These are phyloP conservation scores for Megalops cyprinoides DNA, from an alignment of 2,797 vertebrate species.

Conservation along the genomic window DNA sequence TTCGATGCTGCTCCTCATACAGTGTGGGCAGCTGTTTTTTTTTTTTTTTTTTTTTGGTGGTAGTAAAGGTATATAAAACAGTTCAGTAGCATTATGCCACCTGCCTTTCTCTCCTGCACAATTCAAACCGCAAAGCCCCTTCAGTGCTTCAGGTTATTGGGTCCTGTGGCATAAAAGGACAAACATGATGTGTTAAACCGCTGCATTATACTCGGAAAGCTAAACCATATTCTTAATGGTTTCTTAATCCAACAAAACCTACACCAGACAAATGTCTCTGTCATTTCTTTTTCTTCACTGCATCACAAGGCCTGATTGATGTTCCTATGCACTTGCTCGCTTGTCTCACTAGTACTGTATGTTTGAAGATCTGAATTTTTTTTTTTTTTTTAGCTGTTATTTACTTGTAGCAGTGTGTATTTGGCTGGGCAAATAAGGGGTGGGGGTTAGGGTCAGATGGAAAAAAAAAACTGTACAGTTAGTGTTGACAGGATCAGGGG, in stretches of 20 bases:
- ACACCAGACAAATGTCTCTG: constrained; percentile 68
- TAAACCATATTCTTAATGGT: constrained; percentile 74
- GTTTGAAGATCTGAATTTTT: constrained; percentile 64
- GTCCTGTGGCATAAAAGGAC: constrained; percentile 73
- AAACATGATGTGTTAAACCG: constrained; percentile 75
- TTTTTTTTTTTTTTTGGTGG: constrained; percentile 58
- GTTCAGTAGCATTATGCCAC: constrained; percentile 76
- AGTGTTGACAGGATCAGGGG: constrained; percentile 55
- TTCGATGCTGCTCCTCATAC: constrained; percentile 80
- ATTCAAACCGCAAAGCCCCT: constrained; percentile 65
- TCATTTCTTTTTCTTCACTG: constrained; percentile 65
- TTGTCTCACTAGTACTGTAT: constrained; percentile 70
- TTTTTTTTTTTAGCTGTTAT: constrained; percentile 49
- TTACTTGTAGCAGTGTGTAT: constrained; percentile 64
- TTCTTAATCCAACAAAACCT: constrained; percentile 73
- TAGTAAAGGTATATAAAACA: constrained; percentile 76
- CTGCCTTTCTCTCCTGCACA: constrained; percentile 70
- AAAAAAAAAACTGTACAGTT: constrained; percentile 52
- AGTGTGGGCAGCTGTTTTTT: constrained; percentile 75
- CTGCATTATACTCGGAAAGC: constrained; percentile 74
- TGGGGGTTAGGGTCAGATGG: constrained; percentile 55
- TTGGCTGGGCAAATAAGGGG: constrained; percentile 63
- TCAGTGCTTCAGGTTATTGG: constrained; percentile 76
- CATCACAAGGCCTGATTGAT: constrained; percentile 74
- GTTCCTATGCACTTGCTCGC: constrained; percentile 81